phyloP scores from a whole-genome alignment of 2,797 vertebrate species.

The Eospalax fontanierii region DNA sequence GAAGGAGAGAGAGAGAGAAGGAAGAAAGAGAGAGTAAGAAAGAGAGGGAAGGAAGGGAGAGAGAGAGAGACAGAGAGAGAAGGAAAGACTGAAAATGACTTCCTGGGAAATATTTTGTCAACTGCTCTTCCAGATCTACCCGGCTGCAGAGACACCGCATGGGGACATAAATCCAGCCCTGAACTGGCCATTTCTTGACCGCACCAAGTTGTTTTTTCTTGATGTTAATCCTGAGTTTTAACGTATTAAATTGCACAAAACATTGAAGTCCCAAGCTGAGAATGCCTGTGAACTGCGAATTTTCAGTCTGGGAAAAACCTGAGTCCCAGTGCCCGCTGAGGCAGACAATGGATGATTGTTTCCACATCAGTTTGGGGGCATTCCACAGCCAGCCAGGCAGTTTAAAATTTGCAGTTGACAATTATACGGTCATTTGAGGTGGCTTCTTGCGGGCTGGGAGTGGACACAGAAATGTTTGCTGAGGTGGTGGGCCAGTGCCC shows the following conservation, averaged over 20 bases:
- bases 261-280: background rate
- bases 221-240: slow-evolving; percentile 42
- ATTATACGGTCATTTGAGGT: background rate
- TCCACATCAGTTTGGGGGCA: background rate
- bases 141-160: background rate
- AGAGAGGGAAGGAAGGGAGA: background rate
- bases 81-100: background rate
- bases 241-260: slow-evolving; percentile 11
- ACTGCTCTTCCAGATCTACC: background rate
- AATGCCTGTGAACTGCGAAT: slow-evolving; percentile 26
- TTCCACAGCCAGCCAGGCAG: slow-evolving; percentile 40
- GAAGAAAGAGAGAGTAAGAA: no score
- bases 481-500: background rate
- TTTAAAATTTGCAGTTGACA: slow-evolving; percentile 46
- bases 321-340: rapidly evolving
- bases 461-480: background rate
- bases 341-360: background rate
- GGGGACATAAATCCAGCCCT: background rate
- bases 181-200: background rate
- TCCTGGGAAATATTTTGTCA: slow-evolving; percentile 43
- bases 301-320: background rate
- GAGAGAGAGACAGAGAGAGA: background rate
- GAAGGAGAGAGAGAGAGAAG: no score
- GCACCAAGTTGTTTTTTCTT: background rate
- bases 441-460: slow-evolving; percentile 12